A percentile compares a stretch with the other conserved stretches of the same genome.
These are phyloP conservation scores for Berghia stephanieae DNA, from an alignment of 1,140 invertebrate genomes.

Conservation along the genomic window DNA sequence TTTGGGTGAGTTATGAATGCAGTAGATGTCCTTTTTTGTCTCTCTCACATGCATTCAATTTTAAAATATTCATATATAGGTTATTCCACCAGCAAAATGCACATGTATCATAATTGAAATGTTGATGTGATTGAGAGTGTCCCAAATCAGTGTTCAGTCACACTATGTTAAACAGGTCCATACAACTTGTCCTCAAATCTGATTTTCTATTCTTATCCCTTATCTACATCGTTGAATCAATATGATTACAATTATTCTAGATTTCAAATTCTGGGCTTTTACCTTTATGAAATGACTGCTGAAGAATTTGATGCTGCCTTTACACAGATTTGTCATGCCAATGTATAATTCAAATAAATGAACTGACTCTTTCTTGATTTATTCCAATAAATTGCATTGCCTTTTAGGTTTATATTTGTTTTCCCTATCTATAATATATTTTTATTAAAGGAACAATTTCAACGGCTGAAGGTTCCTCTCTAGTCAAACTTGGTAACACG, in stretches of 20 bases:
- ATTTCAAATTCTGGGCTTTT: background rate
- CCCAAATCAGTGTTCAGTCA: too few species aligned
- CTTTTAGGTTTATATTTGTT: background rate
- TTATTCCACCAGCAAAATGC: background rate
- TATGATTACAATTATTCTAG: too few species aligned
- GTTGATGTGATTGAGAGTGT: too few species aligned
- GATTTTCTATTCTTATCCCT: too few species aligned
- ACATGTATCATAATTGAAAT: too few species aligned
- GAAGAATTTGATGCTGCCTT: background rate
- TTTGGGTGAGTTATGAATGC: background rate
- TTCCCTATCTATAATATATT: constrained; percentile 28
- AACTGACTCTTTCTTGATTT: background rate
- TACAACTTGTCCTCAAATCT: too few species aligned
- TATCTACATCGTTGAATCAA: too few species aligned
- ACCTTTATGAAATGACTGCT: background rate
- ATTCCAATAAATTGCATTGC: background rate
- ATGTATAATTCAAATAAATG: background rate
- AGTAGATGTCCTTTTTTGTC: background rate
- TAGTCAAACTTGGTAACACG: constrained; percentile 79
- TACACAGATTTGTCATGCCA: background rate
- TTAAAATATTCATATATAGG: background rate
- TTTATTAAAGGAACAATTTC: constrained; percentile 70
- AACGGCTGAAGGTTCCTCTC: constrained; percentile 78
- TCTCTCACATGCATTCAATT: too few species aligned
- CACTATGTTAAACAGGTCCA: too few species aligned